Base-by-base conservation (phyloP, 2,888 invertebrate species). In the Sesia bembeciformis region DNA sequence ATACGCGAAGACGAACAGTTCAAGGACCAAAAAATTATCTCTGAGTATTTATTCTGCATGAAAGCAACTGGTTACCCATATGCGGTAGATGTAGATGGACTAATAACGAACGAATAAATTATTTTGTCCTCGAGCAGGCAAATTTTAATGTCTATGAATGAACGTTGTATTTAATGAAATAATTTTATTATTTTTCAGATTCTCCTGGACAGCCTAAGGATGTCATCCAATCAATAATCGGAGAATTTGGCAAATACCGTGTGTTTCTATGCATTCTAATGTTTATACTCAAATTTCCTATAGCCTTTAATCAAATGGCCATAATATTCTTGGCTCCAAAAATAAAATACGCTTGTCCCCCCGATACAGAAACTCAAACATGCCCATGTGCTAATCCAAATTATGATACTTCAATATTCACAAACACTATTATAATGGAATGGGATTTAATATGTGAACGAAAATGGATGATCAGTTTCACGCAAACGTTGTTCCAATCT, bases 361-460 rank as follows among this genome's bases (percentile, higher is more conserved):
- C 63, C 6, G 67, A 64, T 23, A 64, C 67, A 41, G 66, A 66
- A 3, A 64, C 64, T 4, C 74, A 79, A 39, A 69, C 76, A 4
- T 93, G 93, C 63, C 90, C 91, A 1, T 94, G 94, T 66, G 65
- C 79, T 0, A 71, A 85, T 49, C 90, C 92, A 57, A 74, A 86
- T 4, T 95, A 92, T 66, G 91, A 95, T 68, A 92, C 88, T 53
- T 91, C 91, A 51, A 72, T 92, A 57, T 95, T 95, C 71, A 81
- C 91, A 3, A 91, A 92, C 62, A 94, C 94, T 0, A 94, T 95
- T 23, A 90, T 91, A 56, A 93, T 92, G 55, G 92, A 95, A 90
- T 96, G 94, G 94, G 88, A 93, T 73, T 85, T 96, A 58, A 93
- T 95, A 39, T 95, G 95, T 73, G 90, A 91, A 3, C 90, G 81